Conservation (phyloP, 2,888 invertebrate species). For the Sinodicranocentrus sp. region DNA sequence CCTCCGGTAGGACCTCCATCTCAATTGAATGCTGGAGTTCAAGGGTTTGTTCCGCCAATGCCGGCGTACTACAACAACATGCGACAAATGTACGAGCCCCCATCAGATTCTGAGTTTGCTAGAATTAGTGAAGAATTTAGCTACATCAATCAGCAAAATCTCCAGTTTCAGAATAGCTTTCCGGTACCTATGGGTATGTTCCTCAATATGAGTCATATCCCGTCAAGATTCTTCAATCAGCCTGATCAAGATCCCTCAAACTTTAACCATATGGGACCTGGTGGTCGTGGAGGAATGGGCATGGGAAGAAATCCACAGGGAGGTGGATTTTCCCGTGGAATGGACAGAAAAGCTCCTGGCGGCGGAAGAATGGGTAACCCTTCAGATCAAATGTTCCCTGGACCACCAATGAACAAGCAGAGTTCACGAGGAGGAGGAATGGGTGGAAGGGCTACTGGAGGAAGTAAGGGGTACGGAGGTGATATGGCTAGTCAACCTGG, state of each 20-base stretch:
- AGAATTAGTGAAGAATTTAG: slow-evolving; percentile 70
- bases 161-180: slow-evolving; percentile 81
- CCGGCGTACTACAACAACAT: slow-evolving; percentile 75
- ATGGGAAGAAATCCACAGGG: not conserved
- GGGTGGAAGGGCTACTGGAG: not conserved
- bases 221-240: slow-evolving; percentile 87
- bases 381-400: slow-evolving; percentile 34
- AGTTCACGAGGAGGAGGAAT: slow-evolving; percentile 1
- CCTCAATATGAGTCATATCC: slow-evolving; percentile 91
- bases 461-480: slow-evolving; percentile 29
- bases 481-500: slow-evolving; percentile 73
- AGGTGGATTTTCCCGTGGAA: not conserved
- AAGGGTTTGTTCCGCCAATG: slow-evolving; percentile 68
- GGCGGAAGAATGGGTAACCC: not conserved
- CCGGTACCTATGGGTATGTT: slow-evolving; percentile 97
- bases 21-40: slow-evolving; percentile 82
- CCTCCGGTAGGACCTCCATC: slow-evolving; percentile 36
- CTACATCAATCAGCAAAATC: slow-evolving; percentile 69
- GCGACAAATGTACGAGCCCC: slow-evolving; percentile 55
- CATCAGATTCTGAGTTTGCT: slow-evolving; percentile 52
- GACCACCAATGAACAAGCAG: not conserved
- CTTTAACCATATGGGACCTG: slow-evolving; percentile 16
- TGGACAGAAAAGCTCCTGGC: not conserved
- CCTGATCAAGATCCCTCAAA: slow-evolving; percentile 77
- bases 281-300: slow-evolving; percentile 35